These are phyloP conservation scores for Mesocentrotus franciscanus DNA, from an alignment of 53 echinoderm and acorn worm species.

Conservation along the genomic window DNA sequence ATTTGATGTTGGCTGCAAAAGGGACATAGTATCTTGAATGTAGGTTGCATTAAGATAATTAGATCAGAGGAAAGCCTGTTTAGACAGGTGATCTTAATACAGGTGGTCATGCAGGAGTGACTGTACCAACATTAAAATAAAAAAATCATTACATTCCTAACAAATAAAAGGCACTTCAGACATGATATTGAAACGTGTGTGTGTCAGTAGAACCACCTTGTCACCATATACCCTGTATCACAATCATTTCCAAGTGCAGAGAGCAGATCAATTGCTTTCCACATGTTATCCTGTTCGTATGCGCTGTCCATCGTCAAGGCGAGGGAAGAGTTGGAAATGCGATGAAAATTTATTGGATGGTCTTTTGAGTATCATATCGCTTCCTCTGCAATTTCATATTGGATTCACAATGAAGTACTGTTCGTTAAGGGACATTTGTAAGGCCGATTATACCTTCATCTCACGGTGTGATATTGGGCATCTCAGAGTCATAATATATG, in stretches of 20 bases:
- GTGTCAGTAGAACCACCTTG: neutral
- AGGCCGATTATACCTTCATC: neutral
- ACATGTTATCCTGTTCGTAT: neutral
- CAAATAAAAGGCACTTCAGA: neutral
- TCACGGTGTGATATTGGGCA: neutral
- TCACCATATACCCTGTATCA: neutral
- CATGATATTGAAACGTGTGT: neutral
- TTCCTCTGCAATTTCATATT: neutral
- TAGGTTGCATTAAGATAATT: too few species aligned
- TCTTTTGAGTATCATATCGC: neutral
- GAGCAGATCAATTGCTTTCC: neutral
- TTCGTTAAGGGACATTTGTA: neutral
- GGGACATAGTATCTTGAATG: too few species aligned
- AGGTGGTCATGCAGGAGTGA: neutral
- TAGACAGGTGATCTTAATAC: neutral
- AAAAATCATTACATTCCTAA: neutral
- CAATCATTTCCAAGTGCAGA: neutral
- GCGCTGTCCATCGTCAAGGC: neutral
- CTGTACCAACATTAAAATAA: too few species aligned
- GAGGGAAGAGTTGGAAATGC: constrained; percentile 1
- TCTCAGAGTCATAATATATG: neutral
- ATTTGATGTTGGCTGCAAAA: too few species aligned
- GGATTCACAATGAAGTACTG: neutral
- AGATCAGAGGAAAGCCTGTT: neutral
- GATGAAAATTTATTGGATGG: neutral